Conservation (phyloP, 1,140 invertebrate genomes). For the Cotesia chilonis region DNA sequence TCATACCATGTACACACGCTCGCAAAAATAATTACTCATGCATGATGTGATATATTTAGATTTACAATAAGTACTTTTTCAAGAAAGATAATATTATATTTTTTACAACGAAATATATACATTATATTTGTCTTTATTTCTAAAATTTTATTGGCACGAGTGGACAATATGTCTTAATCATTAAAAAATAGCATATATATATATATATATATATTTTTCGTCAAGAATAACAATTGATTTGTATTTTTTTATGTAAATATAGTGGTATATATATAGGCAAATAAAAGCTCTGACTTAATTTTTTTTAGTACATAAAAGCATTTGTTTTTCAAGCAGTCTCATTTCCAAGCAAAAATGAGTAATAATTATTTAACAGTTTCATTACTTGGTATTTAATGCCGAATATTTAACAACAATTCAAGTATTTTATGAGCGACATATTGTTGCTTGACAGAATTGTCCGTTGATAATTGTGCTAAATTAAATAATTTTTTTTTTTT, state of each 20-base stretch:
- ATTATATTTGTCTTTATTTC: conserved; percentile 50
- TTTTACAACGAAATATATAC: conserved; percentile 47
- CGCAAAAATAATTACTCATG: background rate
- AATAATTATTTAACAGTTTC: background rate
- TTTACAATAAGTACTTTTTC: conserved; percentile 2
- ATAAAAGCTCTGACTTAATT: conserved; percentile 7
- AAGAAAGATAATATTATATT: conserved; percentile 29
- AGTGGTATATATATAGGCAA: conserved; percentile 12
- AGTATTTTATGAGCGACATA: too few relatives aligned
- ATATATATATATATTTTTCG: conserved; percentile 31
- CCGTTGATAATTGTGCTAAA: background rate
- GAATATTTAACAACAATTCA: background rate
- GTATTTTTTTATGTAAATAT: conserved; percentile 21
- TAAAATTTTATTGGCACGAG: conserved; percentile 57
- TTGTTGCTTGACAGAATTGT: too few relatives aligned
- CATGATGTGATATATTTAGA: conserved; percentile 25
- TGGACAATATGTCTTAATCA: conserved; percentile 49
- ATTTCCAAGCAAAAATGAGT: background rate
- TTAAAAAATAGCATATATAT: conserved; percentile 48
- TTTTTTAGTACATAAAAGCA: conserved; percentile 20
- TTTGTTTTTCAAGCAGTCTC: conserved; percentile 16
- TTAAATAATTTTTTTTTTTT: background rate
- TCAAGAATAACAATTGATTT: conserved; percentile 29
- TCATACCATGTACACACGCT: conserved; percentile 40
- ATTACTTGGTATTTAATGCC: background rate